Percentiles rank a stretch among this genome's conserved stretches.
These are phyloP conservation scores for Aradus depressus DNA, from an alignment of 2,888 invertebrate genomes.

Conservation along the genomic window DNA sequence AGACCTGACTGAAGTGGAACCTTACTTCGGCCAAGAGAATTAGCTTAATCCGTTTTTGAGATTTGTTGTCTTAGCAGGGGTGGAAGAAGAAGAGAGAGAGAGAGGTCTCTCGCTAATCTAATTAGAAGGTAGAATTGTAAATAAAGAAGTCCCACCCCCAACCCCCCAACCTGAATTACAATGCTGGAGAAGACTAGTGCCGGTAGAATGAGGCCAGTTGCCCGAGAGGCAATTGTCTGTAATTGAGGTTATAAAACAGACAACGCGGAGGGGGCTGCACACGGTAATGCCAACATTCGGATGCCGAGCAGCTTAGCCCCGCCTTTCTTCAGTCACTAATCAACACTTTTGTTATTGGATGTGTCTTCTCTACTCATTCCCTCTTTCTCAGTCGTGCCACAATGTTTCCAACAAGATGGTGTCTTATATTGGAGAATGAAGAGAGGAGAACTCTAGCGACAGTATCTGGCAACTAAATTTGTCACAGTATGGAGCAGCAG, in stretches of 20 bases:
- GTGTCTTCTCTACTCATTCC: constrained; percentile 5
- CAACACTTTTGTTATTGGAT: constrained; percentile 21
- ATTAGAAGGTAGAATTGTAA: constrained; percentile 22
- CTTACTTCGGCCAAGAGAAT: constrained; percentile 13
- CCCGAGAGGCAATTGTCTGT: constrained; percentile 21
- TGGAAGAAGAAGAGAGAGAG: not conserved
- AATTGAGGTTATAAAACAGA: constrained; percentile 25
- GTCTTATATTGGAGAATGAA: too few species aligned
- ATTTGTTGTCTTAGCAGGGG: constrained; percentile 16
- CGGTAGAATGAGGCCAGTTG: not conserved
- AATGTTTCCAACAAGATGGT: constrained; percentile 14
- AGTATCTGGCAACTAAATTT: too few species aligned
- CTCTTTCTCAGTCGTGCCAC: constrained; percentile 10
- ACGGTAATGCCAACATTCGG: constrained; percentile 25
- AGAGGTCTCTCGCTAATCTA: constrained; percentile 13
- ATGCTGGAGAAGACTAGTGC: constrained; percentile 10
- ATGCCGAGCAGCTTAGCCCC: constrained; percentile 22
- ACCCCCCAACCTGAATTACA: constrained; percentile 17
- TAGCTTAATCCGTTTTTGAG: constrained; percentile 23
- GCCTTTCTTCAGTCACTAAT: constrained; percentile 22
- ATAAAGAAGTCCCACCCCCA: constrained; percentile 21
- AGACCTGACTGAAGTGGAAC: too few species aligned
- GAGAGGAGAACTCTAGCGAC: too few species aligned
- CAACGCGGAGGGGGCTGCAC: constrained; percentile 7
- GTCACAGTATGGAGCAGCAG: too few species aligned